phyloP scores from a whole-genome alignment of 2,888 invertebrate species.

The Gordius sp. region DNA sequence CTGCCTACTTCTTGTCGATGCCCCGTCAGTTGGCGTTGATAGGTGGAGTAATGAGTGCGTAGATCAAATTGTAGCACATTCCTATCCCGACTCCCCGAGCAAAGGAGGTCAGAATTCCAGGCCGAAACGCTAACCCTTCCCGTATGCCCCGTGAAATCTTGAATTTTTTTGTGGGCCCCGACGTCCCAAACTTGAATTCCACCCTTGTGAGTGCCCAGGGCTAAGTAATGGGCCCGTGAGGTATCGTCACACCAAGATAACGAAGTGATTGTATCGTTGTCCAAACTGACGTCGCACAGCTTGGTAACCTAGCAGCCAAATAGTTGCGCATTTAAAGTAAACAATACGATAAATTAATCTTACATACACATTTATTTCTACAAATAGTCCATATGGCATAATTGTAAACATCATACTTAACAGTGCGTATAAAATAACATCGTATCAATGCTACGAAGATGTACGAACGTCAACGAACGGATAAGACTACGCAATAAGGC shows the following conservation, averaged over 20 bases:
- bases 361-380: too few species aligned
- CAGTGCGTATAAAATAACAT: too few species aligned
- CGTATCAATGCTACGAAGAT: too few species aligned
- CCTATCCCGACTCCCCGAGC: slow-evolving; percentile 74
- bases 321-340: too few species aligned
- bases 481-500: too few species aligned
- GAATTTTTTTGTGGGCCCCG: slow-evolving; percentile 64
- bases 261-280: slow-evolving; percentile 80
- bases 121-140: slow-evolving; percentile 56
- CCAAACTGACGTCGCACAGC: slow-evolving; percentile 69
- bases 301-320: slow-evolving; percentile 45
- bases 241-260: slow-evolving; percentile 83
- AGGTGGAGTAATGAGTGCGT: slow-evolving; percentile 32
- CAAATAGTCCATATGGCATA: too few species aligned
- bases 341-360: too few species aligned
- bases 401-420: too few species aligned
- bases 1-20: slow-evolving; percentile 56
- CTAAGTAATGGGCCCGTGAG: slow-evolving; percentile 63
- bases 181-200: slow-evolving; percentile 96
- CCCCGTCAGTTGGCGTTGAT: slow-evolving; percentile 22
- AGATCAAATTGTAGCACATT: slow-evolving; percentile 77
- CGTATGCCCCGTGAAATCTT: slow-evolving; percentile 58
- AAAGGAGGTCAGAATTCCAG: slow-evolving; percentile 98
- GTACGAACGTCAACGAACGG: too few species aligned
- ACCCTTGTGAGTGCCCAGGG: slow-evolving; percentile 88